Percentiles rank a stretch among this genome's conserved stretches.
Evolutionary conservation across 2,888 invertebrate species (phyloP).

Genomic region (Oxycera nigricornis): DNA sequence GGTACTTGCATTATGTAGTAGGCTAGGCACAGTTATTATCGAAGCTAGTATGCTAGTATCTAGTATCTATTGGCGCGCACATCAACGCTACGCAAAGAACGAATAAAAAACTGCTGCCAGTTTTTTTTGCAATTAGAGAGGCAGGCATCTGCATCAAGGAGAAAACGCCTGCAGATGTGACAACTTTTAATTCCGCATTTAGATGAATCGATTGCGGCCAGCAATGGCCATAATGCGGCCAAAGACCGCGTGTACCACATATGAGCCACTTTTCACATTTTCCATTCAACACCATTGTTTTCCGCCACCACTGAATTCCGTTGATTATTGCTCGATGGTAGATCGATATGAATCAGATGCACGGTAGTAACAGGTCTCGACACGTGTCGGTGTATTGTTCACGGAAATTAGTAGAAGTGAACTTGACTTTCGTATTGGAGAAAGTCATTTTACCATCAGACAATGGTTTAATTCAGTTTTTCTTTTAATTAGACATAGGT

Average conservation of each 20-base stretch:
- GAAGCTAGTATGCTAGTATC: not conserved
- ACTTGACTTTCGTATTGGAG: too few species aligned
- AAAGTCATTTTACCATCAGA: too few species aligned
- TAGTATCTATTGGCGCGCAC: not conserved
- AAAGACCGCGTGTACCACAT: not conserved
- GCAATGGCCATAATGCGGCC: constrained; percentile 36
- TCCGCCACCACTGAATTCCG: too few species aligned
- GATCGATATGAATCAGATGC: too few species aligned
- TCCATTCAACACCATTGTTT: not conserved
- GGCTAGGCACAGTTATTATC: not conserved
- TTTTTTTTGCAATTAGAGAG: constrained; percentile 13
- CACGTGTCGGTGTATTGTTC: too few species aligned
- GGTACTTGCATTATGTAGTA: too few species aligned
- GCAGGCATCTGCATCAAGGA: constrained; percentile 27
- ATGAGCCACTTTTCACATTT: not conserved
- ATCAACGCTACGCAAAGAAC: not conserved
- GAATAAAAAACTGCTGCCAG: not conserved
- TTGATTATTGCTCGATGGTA: too few species aligned
- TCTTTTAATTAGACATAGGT: too few species aligned
- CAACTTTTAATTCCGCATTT: constrained; percentile 19
- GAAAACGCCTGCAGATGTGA: constrained; percentile 1
- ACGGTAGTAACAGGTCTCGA: too few species aligned
- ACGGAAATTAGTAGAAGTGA: too few species aligned
- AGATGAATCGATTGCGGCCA: constrained; percentile 1
- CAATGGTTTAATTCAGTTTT: too few species aligned